Conservation (phyloP, 1,140 invertebrate species). For the Scaptomyza graminum region DNA sequence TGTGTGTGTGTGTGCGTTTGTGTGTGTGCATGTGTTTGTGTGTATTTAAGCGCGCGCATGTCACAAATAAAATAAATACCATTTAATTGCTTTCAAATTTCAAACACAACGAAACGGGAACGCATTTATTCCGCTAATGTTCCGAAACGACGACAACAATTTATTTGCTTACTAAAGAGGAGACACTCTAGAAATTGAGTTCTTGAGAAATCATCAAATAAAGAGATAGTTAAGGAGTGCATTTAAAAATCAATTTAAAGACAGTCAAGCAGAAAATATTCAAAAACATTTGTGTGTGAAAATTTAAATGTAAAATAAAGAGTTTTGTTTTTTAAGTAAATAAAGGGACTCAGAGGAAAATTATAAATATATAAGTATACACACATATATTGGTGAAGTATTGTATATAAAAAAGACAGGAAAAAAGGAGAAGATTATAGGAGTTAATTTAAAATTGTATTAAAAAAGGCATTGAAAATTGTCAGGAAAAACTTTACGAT, state of each 20-base stretch:
- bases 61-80: slow-evolving; percentile 69
- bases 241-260: slow-evolving; percentile 14
- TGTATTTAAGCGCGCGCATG: slow-evolving; percentile 38
- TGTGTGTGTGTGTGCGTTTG: not conserved
- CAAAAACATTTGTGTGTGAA: not conserved
- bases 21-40: slow-evolving; percentile 18
- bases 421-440: no score
- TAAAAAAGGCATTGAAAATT: no score
- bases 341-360: not conserved
- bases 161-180: slow-evolving; percentile 27
- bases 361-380: no score
- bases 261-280: not conserved
- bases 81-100: slow-evolving; percentile 69
- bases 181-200: not conserved
- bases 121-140: slow-evolving; percentile 55
- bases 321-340: not conserved
- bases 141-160: slow-evolving; percentile 37
- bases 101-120: slow-evolving; percentile 19
- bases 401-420: no score
- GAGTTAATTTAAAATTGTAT: no score
- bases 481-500: no score
- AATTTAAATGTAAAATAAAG: not conserved
- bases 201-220: not conserved
- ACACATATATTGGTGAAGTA: no score
- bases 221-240: not conserved